Evolutionary conservation across 2,113 vertebrate genomes (phyloP).

Genomic region (Fulica atra): DNA sequence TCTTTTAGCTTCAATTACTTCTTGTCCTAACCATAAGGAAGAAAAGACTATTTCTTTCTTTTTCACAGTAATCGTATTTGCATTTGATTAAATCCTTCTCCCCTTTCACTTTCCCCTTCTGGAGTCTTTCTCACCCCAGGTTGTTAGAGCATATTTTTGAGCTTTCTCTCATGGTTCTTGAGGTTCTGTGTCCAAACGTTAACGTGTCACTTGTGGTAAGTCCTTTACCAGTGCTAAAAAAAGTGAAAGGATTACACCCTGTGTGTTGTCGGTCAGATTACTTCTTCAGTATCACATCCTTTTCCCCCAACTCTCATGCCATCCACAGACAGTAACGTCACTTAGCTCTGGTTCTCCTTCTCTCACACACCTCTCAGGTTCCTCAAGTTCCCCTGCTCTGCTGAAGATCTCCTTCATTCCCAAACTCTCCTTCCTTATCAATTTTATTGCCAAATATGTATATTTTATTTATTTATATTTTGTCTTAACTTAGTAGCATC

Average conservation of each 20-base stretch:
- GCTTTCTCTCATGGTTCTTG: background rate
- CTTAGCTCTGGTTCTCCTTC: background rate
- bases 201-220: background rate
- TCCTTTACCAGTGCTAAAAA: background rate
- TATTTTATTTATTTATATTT: background rate
- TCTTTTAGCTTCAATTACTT: background rate
- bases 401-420: background rate
- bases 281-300: background rate
- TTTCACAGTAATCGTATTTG: background rate
- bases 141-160: background rate
- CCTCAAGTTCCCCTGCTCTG: background rate
- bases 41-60: background rate
- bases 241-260: background rate
- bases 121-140: background rate
- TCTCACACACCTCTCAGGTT: background rate
- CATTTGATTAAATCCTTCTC: background rate
- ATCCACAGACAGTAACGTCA: background rate
- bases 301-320: background rate
- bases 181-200: background rate
- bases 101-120: background rate
- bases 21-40: background rate
- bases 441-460: background rate
- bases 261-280: background rate
- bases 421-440: background rate
- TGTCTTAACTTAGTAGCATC: background rate